These are phyloP conservation scores for Bimastos eiseni DNA, from an alignment of 2,888 invertebrate genomes.

Conservation along the genomic window DNA sequence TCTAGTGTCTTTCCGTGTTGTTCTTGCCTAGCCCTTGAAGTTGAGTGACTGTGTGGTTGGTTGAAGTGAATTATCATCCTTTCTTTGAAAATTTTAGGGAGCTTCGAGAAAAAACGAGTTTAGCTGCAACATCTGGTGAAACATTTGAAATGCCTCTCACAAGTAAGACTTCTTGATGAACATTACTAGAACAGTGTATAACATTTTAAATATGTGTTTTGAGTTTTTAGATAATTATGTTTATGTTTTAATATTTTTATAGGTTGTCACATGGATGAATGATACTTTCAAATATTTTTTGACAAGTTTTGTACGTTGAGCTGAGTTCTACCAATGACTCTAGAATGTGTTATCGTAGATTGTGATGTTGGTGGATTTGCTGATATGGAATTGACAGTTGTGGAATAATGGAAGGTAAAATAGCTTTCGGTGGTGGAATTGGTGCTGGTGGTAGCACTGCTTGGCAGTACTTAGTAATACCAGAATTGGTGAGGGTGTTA, in stretches of 20 bases:
- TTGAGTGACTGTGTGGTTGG: background rate
- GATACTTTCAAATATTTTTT: background rate
- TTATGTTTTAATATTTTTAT: background rate
- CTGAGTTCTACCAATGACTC: background rate
- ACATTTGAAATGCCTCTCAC: background rate
- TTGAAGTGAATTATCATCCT: background rate
- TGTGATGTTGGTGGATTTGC: background rate
- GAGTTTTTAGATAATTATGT: background rate
- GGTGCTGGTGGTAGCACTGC: background rate
- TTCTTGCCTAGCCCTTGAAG: no score
- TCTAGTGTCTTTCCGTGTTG: no score
- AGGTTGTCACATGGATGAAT: background rate
- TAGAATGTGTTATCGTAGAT: background rate
- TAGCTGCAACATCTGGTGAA: constrained; percentile 53
- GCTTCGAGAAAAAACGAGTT: constrained; percentile 57
- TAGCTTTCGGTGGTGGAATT: background rate
- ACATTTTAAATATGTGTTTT: background rate
- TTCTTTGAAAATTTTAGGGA: constrained; percentile 50
- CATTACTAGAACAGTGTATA: background rate
- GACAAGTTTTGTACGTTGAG: background rate
- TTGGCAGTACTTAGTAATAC: background rate
- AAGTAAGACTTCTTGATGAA: background rate
- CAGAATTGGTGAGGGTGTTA: background rate
- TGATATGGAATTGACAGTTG: background rate
- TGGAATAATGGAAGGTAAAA: background rate